Conservation (phyloP, 2,888 invertebrate genomes). For the Fissipunctia ypsillon region DNA sequence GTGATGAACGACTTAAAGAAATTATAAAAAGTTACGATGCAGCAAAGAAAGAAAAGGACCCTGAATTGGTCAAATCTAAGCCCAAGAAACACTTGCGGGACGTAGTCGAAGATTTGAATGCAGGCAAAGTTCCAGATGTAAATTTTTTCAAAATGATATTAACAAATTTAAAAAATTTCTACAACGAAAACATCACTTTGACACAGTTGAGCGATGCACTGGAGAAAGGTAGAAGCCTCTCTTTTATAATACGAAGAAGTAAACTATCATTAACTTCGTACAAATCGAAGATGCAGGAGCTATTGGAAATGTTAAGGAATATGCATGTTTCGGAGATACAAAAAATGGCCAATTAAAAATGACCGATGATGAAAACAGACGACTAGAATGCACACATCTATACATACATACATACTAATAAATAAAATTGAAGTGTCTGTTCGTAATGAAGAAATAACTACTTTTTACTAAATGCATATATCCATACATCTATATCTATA, state of each 20-base stretch:
- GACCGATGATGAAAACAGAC: background rate
- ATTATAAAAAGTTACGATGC: slow-evolving; percentile 9
- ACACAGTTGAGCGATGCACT: background rate
- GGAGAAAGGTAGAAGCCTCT: background rate
- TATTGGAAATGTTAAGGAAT: background rate
- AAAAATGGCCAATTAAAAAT: background rate
- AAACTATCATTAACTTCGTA: background rate
- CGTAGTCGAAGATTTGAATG: background rate
- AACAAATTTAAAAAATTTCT: background rate
- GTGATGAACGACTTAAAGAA: background rate
- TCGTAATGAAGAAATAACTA: too few relatives aligned
- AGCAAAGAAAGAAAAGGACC: slow-evolving; percentile 1
- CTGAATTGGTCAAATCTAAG: background rate
- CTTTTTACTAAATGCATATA: too few relatives aligned
- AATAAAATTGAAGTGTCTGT: too few relatives aligned
- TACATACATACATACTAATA: too few relatives aligned
- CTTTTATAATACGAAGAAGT: background rate
- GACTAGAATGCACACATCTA: background rate
- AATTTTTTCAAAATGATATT: slow-evolving; percentile 7
- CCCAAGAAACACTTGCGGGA: background rate
- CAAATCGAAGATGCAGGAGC: background rate
- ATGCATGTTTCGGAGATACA: background rate
- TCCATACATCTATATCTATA: too few relatives aligned
- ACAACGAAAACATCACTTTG: background rate
- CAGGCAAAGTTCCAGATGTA: background rate